Percentiles rank a stretch among this genome's conserved stretches.
phyloP scores from a whole-genome alignment of 2,888 invertebrate species.

The Hybos culiciformis region DNA sequence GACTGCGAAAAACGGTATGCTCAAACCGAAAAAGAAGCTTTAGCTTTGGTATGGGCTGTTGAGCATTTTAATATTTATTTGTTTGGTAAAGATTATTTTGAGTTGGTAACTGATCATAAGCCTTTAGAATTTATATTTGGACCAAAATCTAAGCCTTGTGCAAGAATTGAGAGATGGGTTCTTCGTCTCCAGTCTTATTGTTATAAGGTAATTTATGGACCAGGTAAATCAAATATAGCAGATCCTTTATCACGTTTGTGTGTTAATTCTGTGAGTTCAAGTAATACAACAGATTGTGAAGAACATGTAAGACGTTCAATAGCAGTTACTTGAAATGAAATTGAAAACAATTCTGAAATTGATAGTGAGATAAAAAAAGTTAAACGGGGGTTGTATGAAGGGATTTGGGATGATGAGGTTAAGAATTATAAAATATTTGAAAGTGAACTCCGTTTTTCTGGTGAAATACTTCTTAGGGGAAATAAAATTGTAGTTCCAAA shows the following conservation, averaged over 20 bases:
- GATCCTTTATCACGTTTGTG: constrained; percentile 20
- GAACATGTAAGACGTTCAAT: too few relatives aligned
- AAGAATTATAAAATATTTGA: constrained; percentile 13
- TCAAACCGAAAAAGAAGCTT: too few relatives aligned
- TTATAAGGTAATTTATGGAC: constrained; percentile 12
- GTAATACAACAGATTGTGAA: too few relatives aligned
- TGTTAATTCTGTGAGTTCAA: too few relatives aligned
- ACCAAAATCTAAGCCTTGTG: constrained; percentile 17
- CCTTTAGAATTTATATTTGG: constrained; percentile 24
- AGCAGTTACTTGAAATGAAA: too few relatives aligned
- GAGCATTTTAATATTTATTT: constrained; percentile 31
- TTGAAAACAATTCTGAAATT: too few relatives aligned
- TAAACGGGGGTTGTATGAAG: too few relatives aligned
- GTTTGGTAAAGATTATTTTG: constrained; percentile 31
- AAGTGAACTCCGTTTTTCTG: constrained; percentile 12
- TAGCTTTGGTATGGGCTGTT: too few relatives aligned
- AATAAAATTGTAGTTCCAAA: neutral
- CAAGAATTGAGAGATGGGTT: constrained; percentile 19
- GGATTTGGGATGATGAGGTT: too few relatives aligned
- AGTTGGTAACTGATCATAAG: constrained; percentile 16
- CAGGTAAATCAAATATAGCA: constrained; percentile 19
- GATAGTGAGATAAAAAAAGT: too few relatives aligned
- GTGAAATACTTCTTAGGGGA: constrained; percentile 11
- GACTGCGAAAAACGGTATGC: constrained; percentile 25
- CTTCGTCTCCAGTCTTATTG: constrained; percentile 15